Evolutionary conservation across 2,888 invertebrate species (phyloP), one percentile per base, ranked within the genome.

Genomic region (Eristalis tenax): DNA sequence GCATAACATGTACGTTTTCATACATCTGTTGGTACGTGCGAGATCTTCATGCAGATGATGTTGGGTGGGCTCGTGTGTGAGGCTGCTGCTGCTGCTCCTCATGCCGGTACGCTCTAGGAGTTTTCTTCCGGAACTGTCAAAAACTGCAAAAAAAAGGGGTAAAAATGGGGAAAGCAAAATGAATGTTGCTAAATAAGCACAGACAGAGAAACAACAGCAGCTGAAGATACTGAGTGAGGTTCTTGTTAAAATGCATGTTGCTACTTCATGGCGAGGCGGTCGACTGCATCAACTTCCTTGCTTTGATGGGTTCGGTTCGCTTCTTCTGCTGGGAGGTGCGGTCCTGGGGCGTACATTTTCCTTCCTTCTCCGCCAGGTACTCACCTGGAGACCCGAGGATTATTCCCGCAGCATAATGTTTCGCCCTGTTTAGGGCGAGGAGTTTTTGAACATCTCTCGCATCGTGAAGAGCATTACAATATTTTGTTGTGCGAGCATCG

Each of bases 11-110:
- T 70, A 83, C 74, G 83, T 83, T 59, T 63, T 63, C 71, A 71
- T 78, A 71, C 83, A 86, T 83, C 74, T 83, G 71, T 59, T 64
- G 75, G 71, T 79, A 83, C 83, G 86, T 87, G 86, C 75, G 68
- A 75, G 56, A 50, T 87, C 79, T 68, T 76, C 68, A 79, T 87
- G 83, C 83, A 87, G 83, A 83, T 87, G 83, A 35, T 65, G 50
- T 43, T 5, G 43, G 15, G 43, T 26, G 32, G 23, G 15, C 26
- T 26, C 2, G 26, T 26, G 22, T 50, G 8, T 38, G 59, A n/a
- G 32, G 13, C 63, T 23, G 32, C 32, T 32, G 32, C 32, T 32
- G 23, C 64, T 32, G 22, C 0, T 5, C 2, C 56, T 38, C n/a
- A 11, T 59, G 15, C 50, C n/a, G 26, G 13, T 56, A 28, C 66